phyloP scores from a whole-genome alignment of 2,113 vertebrate genomes.

The Thalassoma bifasciatum region DNA sequence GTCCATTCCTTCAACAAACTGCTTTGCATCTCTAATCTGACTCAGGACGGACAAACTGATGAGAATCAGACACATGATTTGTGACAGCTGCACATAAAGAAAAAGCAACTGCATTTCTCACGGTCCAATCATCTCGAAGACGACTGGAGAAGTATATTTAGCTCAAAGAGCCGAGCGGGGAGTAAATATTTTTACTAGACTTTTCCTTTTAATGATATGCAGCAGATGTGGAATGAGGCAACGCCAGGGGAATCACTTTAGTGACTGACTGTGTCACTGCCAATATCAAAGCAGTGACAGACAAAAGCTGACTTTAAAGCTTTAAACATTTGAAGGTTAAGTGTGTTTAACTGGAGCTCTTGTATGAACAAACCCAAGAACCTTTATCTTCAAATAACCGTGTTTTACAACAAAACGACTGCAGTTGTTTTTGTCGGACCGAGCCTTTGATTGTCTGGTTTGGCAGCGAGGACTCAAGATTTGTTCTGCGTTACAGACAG shows the following conservation, averaged over 20 bases:
- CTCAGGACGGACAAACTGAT: slow-evolving; percentile 56
- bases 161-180: slow-evolving; percentile 62
- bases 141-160: slow-evolving; percentile 58
- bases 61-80: slow-evolving; percentile 68
- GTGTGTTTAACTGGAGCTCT: slow-evolving; percentile 31
- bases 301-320: slow-evolving; percentile 42
- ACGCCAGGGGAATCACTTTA: slow-evolving; percentile 39
- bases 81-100: slow-evolving; percentile 69
- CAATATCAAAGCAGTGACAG: slow-evolving; percentile 28
- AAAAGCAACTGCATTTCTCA: slow-evolving; percentile 33
- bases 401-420: slow-evolving; percentile 34
- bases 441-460: slow-evolving; percentile 60
- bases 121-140: slow-evolving; percentile 48
- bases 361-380: slow-evolving; percentile 20
- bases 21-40: slow-evolving; percentile 43
- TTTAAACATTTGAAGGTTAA: slow-evolving; percentile 38
- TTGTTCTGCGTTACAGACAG: slow-evolving; percentile 58
- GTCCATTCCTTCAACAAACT: neutral
- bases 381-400: slow-evolving; percentile 31
- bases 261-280: slow-evolving; percentile 34
- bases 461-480: slow-evolving; percentile 50
- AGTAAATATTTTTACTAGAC: slow-evolving; percentile 70
- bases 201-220: slow-evolving; percentile 73
- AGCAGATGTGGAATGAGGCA: slow-evolving; percentile 75
- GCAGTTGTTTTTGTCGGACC: slow-evolving; percentile 39